Evolutionary conservation across 1,140 invertebrate genomes (phyloP).

Genomic region (Pectinophora gossypiella): DNA sequence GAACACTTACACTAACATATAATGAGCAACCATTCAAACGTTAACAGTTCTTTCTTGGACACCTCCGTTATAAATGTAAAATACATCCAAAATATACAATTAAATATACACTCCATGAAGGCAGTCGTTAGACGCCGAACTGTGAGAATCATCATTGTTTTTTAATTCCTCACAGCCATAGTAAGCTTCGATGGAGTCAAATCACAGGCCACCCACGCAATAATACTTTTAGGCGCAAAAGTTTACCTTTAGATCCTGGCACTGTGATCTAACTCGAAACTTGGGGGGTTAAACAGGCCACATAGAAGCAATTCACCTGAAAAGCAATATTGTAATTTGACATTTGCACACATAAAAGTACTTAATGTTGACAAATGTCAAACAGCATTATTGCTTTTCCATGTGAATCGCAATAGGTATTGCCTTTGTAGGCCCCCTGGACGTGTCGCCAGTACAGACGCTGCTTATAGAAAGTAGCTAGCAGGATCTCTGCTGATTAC

Average conservation of each 20-base stretch:
- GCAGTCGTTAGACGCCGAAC: slow-evolving; percentile 33
- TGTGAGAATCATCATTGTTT: slow-evolving; percentile 19
- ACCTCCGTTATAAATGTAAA: slow-evolving; percentile 35
- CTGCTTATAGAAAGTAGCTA: no score
- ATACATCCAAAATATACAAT: slow-evolving; percentile 73
- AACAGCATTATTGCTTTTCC: no score
- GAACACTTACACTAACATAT: slow-evolving; percentile 57
- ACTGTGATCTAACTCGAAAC: background rate
- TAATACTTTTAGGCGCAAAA: background rate
- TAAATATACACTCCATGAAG: slow-evolving; percentile 48
- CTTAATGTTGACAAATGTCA: no score
- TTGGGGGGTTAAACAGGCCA: no score
- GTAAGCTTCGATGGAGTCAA: slow-evolving; percentile 7
- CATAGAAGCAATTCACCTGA: no score
- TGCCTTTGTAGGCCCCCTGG: no score
- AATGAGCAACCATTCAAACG: slow-evolving; percentile 70
- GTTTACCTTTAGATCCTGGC: background rate
- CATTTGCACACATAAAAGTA: no score
- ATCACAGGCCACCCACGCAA: slow-evolving; percentile 2
- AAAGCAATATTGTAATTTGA: no score
- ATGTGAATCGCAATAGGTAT: no score
- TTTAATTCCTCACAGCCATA: slow-evolving; percentile 17
- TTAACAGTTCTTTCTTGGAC: slow-evolving; percentile 41
- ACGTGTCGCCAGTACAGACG: no score
- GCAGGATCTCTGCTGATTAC: no score